phyloP scores from a whole-genome alignment of 1,140 invertebrate genomes.

The Aethina tumida region DNA sequence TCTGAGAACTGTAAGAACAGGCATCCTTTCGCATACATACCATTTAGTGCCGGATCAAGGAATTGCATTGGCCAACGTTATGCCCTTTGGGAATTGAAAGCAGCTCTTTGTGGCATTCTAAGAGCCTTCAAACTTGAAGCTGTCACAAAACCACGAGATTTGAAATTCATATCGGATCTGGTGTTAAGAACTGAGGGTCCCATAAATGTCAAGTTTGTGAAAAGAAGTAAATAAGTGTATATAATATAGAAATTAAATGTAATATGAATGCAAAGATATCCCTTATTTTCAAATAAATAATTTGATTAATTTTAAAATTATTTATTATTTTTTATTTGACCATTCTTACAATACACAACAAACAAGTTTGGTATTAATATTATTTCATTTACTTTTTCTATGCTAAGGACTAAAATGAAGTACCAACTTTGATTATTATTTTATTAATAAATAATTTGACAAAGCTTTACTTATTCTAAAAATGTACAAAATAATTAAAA shows the following conservation, averaged over 20 bases:
- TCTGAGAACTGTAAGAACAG: conserved; percentile 39
- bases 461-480: too few relatives aligned
- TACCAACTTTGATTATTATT: too few relatives aligned
- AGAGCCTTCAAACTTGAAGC: conserved; percentile 32
- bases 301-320: too few relatives aligned
- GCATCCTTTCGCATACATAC: conserved; percentile 45
- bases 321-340: too few relatives aligned
- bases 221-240: conserved; percentile 3
- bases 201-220: conserved; percentile 9
- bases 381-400: too few relatives aligned
- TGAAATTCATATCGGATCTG: conserved; percentile 10
- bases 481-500: too few relatives aligned
- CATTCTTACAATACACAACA: too few relatives aligned
- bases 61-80: conserved; percentile 46
- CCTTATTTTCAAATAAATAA: too few relatives aligned
- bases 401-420: too few relatives aligned
- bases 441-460: too few relatives aligned
- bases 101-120: conserved; percentile 41
- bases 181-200: conserved; percentile 6
- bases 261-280: neutral
- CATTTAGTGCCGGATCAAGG: too few relatives aligned
- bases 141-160: conserved; percentile 6
- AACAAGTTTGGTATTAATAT: too few relatives aligned
- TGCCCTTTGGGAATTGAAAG: conserved; percentile 45
- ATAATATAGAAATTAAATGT: neutral